phyloP scores from a whole-genome alignment of 1,140 invertebrate genomes.

The Papilio xuthus region DNA sequence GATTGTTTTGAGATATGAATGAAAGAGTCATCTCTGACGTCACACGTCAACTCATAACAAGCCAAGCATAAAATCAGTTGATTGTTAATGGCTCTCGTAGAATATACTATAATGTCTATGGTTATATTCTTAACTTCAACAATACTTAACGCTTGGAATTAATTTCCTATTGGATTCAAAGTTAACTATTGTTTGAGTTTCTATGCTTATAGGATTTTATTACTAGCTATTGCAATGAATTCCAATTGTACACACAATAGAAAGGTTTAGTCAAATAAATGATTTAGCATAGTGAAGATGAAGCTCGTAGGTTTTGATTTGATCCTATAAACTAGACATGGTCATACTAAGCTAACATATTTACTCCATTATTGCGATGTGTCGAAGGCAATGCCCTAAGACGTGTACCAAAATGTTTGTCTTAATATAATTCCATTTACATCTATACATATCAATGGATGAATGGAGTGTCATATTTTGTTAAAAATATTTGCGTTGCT shows the following conservation, averaged over 20 bases:
- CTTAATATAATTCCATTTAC: too few relatives aligned
- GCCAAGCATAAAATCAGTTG: not conserved
- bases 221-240: not conserved
- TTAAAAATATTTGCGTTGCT: too few relatives aligned
- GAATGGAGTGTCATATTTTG: too few relatives aligned
- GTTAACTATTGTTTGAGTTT: not conserved
- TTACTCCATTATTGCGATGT: too few relatives aligned
- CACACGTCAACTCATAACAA: slow-evolving; percentile 11
- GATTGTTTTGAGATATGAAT: slow-evolving; percentile 5
- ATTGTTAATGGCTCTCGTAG: not conserved
- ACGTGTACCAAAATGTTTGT: too few relatives aligned
- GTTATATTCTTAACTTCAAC: not conserved
- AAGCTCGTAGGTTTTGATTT: too few relatives aligned
- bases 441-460: too few relatives aligned
- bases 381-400: too few relatives aligned
- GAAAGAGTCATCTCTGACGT: not conserved
- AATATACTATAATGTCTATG: not conserved
- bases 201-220: not conserved
- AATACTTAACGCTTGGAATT: not conserved
- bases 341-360: too few relatives aligned
- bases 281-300: too few relatives aligned
- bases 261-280: too few relatives aligned
- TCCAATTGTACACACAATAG: not conserved
- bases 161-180: not conserved
- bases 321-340: too few relatives aligned